Evolutionary conservation across 2,797 vertebrate species (phyloP), one percentile per base, ranked within the genome.

Genomic region (Brachyalestes nurse): DNA sequence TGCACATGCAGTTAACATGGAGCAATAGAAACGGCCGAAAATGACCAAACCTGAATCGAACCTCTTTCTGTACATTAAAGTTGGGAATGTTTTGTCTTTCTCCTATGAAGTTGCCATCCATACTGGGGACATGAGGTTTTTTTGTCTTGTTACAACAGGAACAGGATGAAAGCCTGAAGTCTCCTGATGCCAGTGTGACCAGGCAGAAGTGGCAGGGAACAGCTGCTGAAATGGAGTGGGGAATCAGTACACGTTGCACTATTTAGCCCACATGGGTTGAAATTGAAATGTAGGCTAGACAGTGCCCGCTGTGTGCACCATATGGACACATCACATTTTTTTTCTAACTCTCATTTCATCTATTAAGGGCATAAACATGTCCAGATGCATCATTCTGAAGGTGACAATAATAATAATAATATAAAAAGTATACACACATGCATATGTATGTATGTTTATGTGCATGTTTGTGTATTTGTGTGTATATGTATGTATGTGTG

Each of bases 261-360:
- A 64, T 72, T 77, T 72, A 40, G 47, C 74, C 75, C 75, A 65
- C 38, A 47, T 72, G 49, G 60, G 69, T 58, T 57, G 23, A 72
- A 62, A 81, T 47, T 45, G 65, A 71, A 40, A 77, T 77, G 76
- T 58, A 77, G 80, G 80, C 80, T 77, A 82, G 80, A 77, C 80
- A 21, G n/a, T 58, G 69, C 74, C 74, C 80, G 80, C 74, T 82
- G 80, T 58, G 80, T 57, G 69, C 80, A 66, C 80, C 80, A 82
- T 82, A 82, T 82, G 80, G 80, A 82, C 67, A 5, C 71, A 62
- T 72, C 69, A 23, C 60, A 57, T 21, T 80, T 64, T 55, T 62
- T 42, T 58, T n/a, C 7, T 17, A 49, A 42, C 28, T 25, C 47
- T 21, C 13, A 38, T 14, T 61, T 62, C 51, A 6, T 72, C 67